Conservation (phyloP, 2,888 invertebrate species). For the Nomada fabriciana region DNA sequence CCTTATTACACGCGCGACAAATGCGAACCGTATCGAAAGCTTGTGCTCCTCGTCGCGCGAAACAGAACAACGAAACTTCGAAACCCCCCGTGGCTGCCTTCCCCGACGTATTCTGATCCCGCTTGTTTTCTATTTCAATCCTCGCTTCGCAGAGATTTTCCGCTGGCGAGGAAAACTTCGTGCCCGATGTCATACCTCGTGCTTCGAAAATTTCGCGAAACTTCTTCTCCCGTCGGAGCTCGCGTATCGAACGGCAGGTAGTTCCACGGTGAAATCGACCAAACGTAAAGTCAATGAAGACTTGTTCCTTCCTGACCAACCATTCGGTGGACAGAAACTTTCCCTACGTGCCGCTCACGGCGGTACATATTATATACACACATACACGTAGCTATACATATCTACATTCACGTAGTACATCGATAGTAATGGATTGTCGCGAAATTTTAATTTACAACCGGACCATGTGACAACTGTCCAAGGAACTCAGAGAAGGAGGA, state of each 20-base stretch:
- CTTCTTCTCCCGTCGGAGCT: neutral
- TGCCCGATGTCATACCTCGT: neutral
- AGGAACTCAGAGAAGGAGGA: constrained; percentile 48
- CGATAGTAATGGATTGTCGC: constrained; percentile 60
- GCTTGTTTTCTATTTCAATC: neutral
- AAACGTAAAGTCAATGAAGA: neutral
- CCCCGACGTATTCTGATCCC: neutral
- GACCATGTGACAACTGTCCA: constrained; percentile 36
- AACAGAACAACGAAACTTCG: neutral
- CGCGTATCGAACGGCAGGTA: neutral
- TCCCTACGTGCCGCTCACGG: neutral
- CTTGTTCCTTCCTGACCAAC: neutral
- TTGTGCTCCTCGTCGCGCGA: neutral
- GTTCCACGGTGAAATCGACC: neutral
- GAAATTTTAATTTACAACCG: constrained; percentile 52
- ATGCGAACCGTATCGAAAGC: constrained; percentile 13
- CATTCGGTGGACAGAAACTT: neutral
- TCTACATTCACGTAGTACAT: constrained; percentile 53
- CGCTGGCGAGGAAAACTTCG: neutral
- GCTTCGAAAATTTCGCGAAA: constrained; percentile 2
- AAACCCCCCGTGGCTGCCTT: neutral
- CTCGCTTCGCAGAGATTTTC: neutral
- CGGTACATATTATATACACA: constrained; percentile 36
- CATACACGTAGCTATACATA: constrained; percentile 48
- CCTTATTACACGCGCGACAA: constrained; percentile 9